Base-by-base conservation (phyloP, 92 coral and sea anemone species). In the Parazoanthus swiftii region DNA sequence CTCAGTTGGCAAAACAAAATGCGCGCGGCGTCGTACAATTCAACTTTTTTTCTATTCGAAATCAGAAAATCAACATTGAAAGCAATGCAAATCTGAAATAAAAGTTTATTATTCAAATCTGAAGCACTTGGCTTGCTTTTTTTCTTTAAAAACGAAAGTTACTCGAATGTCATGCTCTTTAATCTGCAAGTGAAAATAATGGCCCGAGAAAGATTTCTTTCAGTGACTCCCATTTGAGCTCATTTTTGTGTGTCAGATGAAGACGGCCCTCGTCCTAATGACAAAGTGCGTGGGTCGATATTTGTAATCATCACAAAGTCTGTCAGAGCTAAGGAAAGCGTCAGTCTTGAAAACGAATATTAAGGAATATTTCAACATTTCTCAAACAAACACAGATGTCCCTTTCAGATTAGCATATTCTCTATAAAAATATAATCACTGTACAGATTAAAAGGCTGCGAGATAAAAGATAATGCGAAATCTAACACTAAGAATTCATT, bases 281-380 rank as follows among this genome's bases (percentile, higher is more conserved):
- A 66, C 91, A 85, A 14, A 63, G 63, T 73, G 94, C 92, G 90
- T 92, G 94, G 92, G 94, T 44, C 25, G 90, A n/a, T 89, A 77
- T 81, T 82, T 75, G 76, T 76, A 72, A 36, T 89, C 77, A 76
- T 82, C 67, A 68, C 71, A 72, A 48, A 48, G 58, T 46, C 75
- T 84, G 87, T 71, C 87, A 84, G 48, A 71, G 44, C 13, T 84
- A 15, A 74, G 87, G 79, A 84, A 84, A 39, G 39, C 78, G 54
- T 46, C 38, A 84, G 87, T 70, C 87, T 16, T 29, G 15, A 75
- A 54, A 70, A 71, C 51, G 87, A 72, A 71, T 84, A 84, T 84
- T 70, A 83, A 67, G 66, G 86, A 83, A 83, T 83, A 79, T 83
- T 83, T 83, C 59, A 83, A 70, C 77, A 83, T 70, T 83, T 83